A percentile compares a stretch with the other conserved stretches of the same genome.
Evolutionary conservation across 2,888 invertebrate species (phyloP).

Genomic region (Nomada hirtipes): DNA sequence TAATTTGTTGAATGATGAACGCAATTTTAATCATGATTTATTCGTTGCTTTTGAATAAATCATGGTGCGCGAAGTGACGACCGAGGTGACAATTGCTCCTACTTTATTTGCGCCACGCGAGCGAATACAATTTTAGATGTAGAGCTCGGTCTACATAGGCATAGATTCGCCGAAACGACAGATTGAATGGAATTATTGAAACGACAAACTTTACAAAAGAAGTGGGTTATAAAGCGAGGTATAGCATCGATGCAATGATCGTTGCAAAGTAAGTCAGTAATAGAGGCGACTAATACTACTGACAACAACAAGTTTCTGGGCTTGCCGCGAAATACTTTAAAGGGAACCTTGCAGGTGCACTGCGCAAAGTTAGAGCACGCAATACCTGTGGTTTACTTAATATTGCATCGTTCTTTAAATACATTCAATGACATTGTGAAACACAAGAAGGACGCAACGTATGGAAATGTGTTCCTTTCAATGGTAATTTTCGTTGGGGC

Average conservation of each 20-base stretch:
- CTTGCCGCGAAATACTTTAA: slow-evolving; percentile 19
- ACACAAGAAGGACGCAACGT: neutral
- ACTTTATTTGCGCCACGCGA: slow-evolving; percentile 3
- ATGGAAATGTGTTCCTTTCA: too few species aligned
- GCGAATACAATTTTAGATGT: neutral
- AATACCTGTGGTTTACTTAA: neutral
- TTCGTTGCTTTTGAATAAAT: neutral
- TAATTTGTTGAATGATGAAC: neutral
- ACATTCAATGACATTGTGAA: neutral
- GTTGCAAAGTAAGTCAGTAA: slow-evolving; percentile 27
- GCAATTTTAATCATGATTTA: neutral
- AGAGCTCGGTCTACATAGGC: neutral
- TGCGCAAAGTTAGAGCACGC: neutral
- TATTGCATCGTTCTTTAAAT: neutral
- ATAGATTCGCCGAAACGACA: neutral
- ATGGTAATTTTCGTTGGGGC: too few species aligned
- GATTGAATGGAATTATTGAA: slow-evolving; percentile 37
- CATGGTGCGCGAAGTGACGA: too few species aligned
- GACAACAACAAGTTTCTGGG: slow-evolving; percentile 27
- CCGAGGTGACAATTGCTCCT: neutral
- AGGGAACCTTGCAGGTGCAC: slow-evolving; percentile 39
- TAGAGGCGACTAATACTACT: slow-evolving; percentile 30
- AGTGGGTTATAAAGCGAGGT: slow-evolving; percentile 18
- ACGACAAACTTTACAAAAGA: slow-evolving; percentile 15
- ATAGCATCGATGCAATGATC: slow-evolving; percentile 14